Evolutionary conservation across 2,113 vertebrate species (phyloP).

Genomic region (Brachypteracias leptosomus): DNA sequence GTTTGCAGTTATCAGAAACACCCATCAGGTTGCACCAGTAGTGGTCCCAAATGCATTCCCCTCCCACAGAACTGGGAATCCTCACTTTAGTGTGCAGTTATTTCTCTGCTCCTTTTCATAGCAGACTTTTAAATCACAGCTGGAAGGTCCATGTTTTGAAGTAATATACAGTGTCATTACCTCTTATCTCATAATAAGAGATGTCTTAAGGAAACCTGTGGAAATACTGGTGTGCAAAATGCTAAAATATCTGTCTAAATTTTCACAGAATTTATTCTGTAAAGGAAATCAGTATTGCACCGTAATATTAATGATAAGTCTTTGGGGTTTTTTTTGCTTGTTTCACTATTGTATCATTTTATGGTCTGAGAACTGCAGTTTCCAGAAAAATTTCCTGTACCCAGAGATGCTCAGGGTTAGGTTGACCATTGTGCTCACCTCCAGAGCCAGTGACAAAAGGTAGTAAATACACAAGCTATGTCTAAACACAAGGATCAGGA

Average conservation of each 20-base stretch:
- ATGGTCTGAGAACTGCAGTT: neutral
- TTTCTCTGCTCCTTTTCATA: neutral
- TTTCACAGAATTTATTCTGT: neutral
- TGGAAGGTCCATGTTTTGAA: neutral
- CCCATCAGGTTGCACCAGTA: neutral
- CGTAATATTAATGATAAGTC: neutral
- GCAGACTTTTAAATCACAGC: neutral
- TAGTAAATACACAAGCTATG: neutral
- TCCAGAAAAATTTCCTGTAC: neutral
- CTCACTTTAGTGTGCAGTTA: neutral
- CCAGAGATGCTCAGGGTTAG: neutral
- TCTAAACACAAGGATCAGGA: neutral
- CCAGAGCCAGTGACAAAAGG: neutral
- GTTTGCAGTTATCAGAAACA: neutral
- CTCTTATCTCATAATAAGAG: neutral
- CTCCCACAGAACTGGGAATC: neutral
- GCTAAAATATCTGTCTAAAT: neutral
- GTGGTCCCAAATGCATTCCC: neutral
- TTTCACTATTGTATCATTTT: neutral
- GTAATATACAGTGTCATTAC: neutral
- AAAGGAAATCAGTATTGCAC: neutral
- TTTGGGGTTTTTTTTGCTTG: neutral
- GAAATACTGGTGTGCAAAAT: neutral
- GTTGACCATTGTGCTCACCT: accelerated
- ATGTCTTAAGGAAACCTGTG: neutral